Percentiles rank a stretch among this genome's conserved stretches.
phyloP scores from a whole-genome alignment of 2,113 vertebrate species.

The Chamaea fasciata region DNA sequence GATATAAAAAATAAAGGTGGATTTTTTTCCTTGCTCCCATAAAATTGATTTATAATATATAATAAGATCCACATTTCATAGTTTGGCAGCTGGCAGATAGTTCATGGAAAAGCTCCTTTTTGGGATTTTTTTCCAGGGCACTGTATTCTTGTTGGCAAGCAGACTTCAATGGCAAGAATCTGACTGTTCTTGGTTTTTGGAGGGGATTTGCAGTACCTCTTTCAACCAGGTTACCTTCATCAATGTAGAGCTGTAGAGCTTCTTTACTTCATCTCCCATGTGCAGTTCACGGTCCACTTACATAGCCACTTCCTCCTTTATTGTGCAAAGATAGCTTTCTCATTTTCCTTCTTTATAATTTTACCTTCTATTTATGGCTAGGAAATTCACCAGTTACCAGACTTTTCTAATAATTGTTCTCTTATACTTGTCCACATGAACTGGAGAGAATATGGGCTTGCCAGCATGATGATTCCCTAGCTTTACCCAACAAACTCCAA shows the following conservation, averaged over 20 bases:
- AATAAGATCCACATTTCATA: not conserved
- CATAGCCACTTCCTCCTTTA: not conserved
- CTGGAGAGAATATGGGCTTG: not conserved
- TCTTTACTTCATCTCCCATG: not conserved
- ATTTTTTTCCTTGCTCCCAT: not conserved
- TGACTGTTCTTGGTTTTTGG: not conserved
- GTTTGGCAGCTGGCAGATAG: not conserved
- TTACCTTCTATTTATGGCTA: not conserved
- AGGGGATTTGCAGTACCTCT: not conserved
- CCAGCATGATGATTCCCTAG: not conserved
- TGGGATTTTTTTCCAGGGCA: not conserved
- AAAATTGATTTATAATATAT: slow-evolving; percentile 1
- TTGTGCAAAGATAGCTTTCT: not conserved
- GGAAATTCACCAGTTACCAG: not conserved
- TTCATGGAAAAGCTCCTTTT: not conserved
- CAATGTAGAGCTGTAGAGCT: not conserved
- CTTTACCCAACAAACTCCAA: not conserved
- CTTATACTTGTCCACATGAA: not conserved
- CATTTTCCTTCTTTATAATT: not conserved
- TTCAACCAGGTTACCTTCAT: not conserved
- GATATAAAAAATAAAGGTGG: not conserved
- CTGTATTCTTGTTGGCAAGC: not conserved
- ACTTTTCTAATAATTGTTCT: not conserved
- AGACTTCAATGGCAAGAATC: not conserved
- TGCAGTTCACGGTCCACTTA: not conserved